A percentile compares a stretch with the other conserved stretches of the same genome.
These are phyloP conservation scores for Arrhamphus sclerolepis DNA, from an alignment of 2,797 vertebrate species.

Conservation along the genomic window DNA sequence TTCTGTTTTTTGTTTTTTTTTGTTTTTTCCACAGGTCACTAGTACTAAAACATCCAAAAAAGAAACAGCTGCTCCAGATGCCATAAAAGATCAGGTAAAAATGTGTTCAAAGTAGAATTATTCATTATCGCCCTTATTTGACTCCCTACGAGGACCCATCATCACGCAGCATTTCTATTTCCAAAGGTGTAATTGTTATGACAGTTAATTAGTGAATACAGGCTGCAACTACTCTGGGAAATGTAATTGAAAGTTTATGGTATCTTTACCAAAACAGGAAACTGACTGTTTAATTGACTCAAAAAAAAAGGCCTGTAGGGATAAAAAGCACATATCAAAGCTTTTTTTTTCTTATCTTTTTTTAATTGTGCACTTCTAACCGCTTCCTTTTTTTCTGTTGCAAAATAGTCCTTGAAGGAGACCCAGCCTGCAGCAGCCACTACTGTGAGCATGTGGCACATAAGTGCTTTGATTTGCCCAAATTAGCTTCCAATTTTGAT, in stretches of 20 bases:
- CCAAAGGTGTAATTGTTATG: background rate
- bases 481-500: background rate
- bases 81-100: conserved; percentile 89
- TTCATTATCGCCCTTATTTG: background rate
- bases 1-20: conserved; percentile 59
- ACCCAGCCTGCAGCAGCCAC: conserved; percentile 62
- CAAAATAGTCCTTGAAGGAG: conserved; percentile 76
- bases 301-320: no score
- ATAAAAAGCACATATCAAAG: no score
- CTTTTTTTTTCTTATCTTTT: conserved; percentile 36
- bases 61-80: conserved; percentile 82
- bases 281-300: no score
- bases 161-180: conserved; percentile 4
- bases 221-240: background rate
- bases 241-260: background rate
- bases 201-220: background rate
- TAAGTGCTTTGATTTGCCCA: conserved; percentile 22
- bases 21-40: conserved; percentile 88
- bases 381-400: conserved; percentile 62
- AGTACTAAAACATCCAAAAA: conserved; percentile 87
- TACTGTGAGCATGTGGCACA: conserved; percentile 73
- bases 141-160: background rate
- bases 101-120: conserved; percentile 5
- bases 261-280: background rate
- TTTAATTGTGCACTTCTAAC: conserved; percentile 41